Conservation (phyloP, 2,888 invertebrate genomes). For the Chalcosyrphus nemorum region DNA sequence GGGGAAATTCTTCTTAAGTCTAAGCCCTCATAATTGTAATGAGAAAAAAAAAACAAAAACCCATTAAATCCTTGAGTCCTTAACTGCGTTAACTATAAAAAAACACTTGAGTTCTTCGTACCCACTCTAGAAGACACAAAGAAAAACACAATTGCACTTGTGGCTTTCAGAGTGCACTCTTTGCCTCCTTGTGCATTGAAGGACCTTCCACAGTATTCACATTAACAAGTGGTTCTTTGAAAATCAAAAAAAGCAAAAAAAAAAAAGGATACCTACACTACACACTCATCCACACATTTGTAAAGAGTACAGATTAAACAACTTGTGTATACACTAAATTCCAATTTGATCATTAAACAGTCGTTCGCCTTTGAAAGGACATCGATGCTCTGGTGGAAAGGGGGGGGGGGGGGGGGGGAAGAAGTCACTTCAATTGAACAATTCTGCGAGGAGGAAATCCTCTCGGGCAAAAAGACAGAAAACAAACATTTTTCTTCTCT, state of each 20-base stretch:
- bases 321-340: constrained; percentile 31
- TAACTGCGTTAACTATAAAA: background rate
- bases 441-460: background rate
- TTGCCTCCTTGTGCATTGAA: background rate
- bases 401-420: no score
- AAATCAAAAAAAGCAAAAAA: background rate
- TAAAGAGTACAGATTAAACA: constrained; percentile 18
- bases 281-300: background rate
- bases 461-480: background rate
- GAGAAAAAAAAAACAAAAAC: no score
- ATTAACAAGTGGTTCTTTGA: constrained; percentile 14
- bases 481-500: constrained; percentile 34
- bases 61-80: background rate
- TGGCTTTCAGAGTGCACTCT: background rate
- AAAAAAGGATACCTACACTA: background rate
- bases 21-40: no score
- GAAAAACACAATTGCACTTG: constrained; percentile 1
- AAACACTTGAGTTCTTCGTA: background rate
- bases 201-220: background rate
- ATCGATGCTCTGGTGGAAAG: no score
- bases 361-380: background rate
- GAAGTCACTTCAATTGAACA: constrained; percentile 31
- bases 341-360: constrained; percentile 36
- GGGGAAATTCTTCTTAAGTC: no score
- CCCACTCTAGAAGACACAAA: background rate